phyloP scores from a whole-genome alignment of 2,113 vertebrate species.

The Brienomyrus brachyistius region DNA sequence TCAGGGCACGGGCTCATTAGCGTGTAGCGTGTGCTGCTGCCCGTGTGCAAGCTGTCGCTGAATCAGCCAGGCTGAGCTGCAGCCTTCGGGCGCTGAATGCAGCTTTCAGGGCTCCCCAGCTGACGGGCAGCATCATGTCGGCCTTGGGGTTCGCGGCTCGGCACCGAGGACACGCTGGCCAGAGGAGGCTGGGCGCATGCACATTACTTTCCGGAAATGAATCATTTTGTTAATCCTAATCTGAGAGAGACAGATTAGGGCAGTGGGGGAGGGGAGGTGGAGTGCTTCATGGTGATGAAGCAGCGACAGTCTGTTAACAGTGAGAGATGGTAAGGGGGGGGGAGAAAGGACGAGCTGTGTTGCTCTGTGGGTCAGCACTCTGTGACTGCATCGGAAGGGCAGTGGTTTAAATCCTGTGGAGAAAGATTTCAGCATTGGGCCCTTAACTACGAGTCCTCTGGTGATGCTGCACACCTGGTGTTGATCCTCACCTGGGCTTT shows the following conservation, averaged over 20 bases:
- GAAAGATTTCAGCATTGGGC: background rate
- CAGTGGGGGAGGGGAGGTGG: conserved; percentile 7
- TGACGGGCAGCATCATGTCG: background rate
- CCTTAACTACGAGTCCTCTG: background rate
- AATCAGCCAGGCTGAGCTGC: conserved; percentile 22
- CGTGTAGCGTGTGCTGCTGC: conserved; percentile 53
- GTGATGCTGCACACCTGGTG: background rate
- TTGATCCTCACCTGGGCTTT: background rate
- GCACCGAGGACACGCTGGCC: background rate
- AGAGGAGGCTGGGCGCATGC: background rate
- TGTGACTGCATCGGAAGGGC: background rate
- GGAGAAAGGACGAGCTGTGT: background rate
- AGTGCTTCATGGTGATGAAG: background rate
- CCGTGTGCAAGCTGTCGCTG: conserved; percentile 53
- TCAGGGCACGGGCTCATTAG: conserved; percentile 56
- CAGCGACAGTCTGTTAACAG: background rate
- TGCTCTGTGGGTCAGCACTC: background rate
- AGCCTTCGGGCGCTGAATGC: background rate
- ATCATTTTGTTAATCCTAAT: conserved; percentile 71
- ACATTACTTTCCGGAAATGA: conserved; percentile 64
- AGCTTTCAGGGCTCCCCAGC: background rate
- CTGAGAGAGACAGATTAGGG: conserved; percentile 59
- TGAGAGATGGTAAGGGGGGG: conserved; percentile 11
- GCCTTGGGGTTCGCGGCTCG: background rate
- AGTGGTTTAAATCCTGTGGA: background rate